Evolutionary conservation across 2,888 invertebrate genomes (phyloP).

Genomic region (Acanthosepion pharaonis): DNA sequence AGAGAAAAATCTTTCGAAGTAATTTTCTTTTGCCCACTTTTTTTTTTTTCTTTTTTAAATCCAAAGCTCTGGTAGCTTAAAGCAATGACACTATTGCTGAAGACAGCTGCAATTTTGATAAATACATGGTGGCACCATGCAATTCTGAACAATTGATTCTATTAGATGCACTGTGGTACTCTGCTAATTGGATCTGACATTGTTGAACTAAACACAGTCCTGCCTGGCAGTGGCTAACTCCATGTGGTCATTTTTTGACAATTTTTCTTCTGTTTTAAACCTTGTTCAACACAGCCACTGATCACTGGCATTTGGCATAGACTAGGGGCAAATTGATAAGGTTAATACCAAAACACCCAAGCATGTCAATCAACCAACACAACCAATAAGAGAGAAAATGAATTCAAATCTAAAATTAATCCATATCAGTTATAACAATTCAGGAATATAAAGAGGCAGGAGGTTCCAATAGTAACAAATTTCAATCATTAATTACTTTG

Average conservation of each 20-base stretch:
- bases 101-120: neutral
- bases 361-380: neutral
- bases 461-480: no score
- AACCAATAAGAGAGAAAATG: neutral
- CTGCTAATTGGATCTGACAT: constrained; percentile 2
- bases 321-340: neutral
- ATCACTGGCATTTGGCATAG: neutral
- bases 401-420: neutral
- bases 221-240: neutral
- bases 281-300: neutral
- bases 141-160: neutral
- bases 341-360: neutral
- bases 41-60: neutral
- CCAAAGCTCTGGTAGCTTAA: neutral
- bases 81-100: neutral
- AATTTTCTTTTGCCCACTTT: neutral
- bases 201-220: neutral
- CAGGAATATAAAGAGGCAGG: neutral
- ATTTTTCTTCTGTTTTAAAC: neutral
- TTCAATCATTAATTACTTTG: neutral
- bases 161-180: neutral
- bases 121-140: constrained; percentile 33
- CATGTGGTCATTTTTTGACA: neutral
- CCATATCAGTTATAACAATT: neutral
- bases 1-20: neutral